A percentile compares a stretch with the other conserved stretches of the same genome.
Evolutionary conservation across 1,140 invertebrate species (phyloP).

Genomic region (Brachionus manjavacas): DNA sequence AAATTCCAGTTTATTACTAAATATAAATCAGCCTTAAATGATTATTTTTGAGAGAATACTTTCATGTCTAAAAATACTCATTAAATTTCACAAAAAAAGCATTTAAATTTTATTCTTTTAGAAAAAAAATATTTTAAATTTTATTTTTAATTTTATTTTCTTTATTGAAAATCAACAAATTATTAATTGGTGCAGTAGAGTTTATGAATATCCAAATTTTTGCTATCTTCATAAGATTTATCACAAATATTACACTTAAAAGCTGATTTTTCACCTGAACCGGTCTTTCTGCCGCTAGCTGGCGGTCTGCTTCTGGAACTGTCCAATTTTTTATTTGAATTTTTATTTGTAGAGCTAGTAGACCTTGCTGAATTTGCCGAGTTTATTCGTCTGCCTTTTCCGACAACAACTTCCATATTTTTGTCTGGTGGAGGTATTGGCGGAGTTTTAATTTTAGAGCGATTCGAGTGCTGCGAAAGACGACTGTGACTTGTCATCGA

Average conservation of each 20-base stretch:
- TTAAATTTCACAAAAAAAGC: background rate
- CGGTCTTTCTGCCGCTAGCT: background rate
- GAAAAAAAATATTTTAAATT: background rate
- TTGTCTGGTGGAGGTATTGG: constrained; percentile 36
- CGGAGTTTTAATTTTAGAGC: constrained; percentile 7
- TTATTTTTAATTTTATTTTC: background rate
- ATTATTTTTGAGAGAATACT: background rate
- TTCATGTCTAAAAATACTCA: background rate
- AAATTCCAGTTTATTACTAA: background rate
- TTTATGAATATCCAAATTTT: constrained; percentile 41
- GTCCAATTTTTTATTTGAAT: constrained; percentile 4
- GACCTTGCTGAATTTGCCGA: background rate
- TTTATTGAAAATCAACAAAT: background rate
- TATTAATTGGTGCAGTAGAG: constrained; percentile 20
- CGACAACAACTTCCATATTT: constrained; percentile 34
- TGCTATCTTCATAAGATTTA: constrained; percentile 22
- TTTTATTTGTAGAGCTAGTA: background rate
- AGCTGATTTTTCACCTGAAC: background rate
- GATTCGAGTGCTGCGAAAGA: background rate
- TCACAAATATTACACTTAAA: constrained; percentile 32
- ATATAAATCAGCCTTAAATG: background rate
- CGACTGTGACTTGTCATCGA: constrained; percentile 22
- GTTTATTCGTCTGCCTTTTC: constrained; percentile 23
- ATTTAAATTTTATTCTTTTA: background rate
- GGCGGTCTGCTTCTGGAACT: background rate